Base-by-base conservation (phyloP, 2,888 invertebrate species). In the Acleris literana region DNA sequence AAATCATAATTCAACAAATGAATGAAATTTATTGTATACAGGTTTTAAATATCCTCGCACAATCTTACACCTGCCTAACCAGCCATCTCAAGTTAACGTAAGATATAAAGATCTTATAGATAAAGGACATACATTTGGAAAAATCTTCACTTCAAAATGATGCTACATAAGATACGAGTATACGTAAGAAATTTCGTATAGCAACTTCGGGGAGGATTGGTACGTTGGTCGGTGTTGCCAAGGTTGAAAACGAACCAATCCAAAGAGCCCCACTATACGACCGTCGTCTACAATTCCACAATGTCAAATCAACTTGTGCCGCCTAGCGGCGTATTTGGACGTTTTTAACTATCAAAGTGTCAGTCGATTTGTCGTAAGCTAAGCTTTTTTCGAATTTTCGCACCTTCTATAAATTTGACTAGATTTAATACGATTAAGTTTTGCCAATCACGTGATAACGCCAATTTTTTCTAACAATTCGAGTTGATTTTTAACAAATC, bases 21-120 rank as follows among this genome's bases (percentile, higher is more conserved):
- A 92, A 92, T 92, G 92, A 90, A 92, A 90, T 92, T 90, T 92
- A 92, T 92, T 92, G 92, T 92, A 92, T 92, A 92, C 92, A 92
- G 92, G 92, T 92, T 92, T 91, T 91, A 90, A 92, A 91, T 90
- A 91, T 90, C 87, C 88, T 91, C 85, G 86, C 88, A 86, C 87
- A 85, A 85, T 84, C 85, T 85, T 84, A 88, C 87, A 89, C 88
- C 88, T 89, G 88, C 87, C 87, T 87, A 85, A 85, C 89, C 89
- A 92, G 87, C 86, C 91, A 85, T 83, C 80, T 87, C 85, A 85
- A 83, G 84, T 80, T 89, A 91, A 92, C 92, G 85, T 89, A 92
- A 91, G 86, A 86, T 86, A 90, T 86, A 90, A 88, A 87, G 85
- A 83, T 86, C 89, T 87, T 90, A 91, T 78, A 87, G 83, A 86